Base-by-base conservation (phyloP, 2,113 vertebrate species). In the Aythya baeri region DNA sequence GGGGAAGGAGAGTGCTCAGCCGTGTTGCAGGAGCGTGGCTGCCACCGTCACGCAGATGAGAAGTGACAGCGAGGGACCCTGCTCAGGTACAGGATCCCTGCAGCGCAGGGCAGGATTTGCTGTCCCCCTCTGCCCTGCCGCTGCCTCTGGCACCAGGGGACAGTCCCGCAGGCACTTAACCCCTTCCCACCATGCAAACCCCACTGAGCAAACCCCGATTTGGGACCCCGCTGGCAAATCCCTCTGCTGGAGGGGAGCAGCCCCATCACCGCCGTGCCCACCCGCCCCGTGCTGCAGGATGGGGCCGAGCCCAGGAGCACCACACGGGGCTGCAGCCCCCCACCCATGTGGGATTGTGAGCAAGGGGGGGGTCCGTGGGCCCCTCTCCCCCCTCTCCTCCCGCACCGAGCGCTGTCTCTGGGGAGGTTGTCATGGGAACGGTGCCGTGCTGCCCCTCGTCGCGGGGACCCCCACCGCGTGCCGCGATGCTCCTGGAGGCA, bases 341-440 rank as follows among this genome's bases (percentile, higher is more conserved):
- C 46, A 20, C 18, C 55, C n/a, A 14, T 2, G 13, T 1, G 1
- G 65, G 16, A 86, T n/a, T 27, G 13, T 3, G 0, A 6, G 34
- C 2, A 0, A 13, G 2, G 2, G 20, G 21, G 26, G 68, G 80
- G 90, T 50, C n/a, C 16, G 6, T 11, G 38, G 77, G 61, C 62
- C 83, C 88, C 66, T 54, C 1, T 7, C 83, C 73, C 84, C 94
- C 79, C 32, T 11, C 88, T 46, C 62, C 86, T 95, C 72, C 79
- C 8, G 0, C 61, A 29, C 27, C 0, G 2, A 7, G 34, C 57
- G 88, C 89, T 41, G 62, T 82, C 91, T 88, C 83, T 15, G 0
- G 17, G 92, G 92, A 97, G 86, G 95, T 97, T 96, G 96, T 95
- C 96, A 97, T 97, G 94, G 96, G 90, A 97, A 96, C 95, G 0